Evolutionary conservation across 1,140 invertebrate genomes (phyloP), one percentile per base, ranked within the genome.

Genomic region (Condylostylus longicornis): DNA sequence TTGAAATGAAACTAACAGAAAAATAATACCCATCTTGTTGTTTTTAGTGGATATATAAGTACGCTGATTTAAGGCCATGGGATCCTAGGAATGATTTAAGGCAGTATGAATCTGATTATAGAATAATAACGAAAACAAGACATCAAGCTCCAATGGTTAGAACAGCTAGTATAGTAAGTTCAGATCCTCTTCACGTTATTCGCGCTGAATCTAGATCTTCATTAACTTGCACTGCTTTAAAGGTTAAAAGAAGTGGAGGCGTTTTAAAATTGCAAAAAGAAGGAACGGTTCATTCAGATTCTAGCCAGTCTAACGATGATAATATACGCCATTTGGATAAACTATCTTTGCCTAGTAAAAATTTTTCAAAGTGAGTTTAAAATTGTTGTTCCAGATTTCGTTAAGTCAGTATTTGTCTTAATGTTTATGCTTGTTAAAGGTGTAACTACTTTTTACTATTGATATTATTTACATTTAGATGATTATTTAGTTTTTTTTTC

Each of bases 61-160:
- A 80, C 53, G 72, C 74, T 2, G 77, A 80, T 48, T 59, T 75
- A 23, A 62, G 82, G 30, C 82, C 82, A 1, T 88, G 84, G 83
- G 82, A 88, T 65, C 71, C 74, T 2, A 66, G 77, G 38, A 86
- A 85, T 49, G 84, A 88, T 62, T 61, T 86, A 4, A 68, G 77
- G 27, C 82, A 87, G 56, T 89, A 79, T 49, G 84, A 89, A 53
- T 62, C 69, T 38, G 70, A 79, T 41, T 82, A 74, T 50, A 63
- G 73, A 35, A 71, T 84, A 13, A 64, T 71, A 38, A 83, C 80
- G 17, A 74, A 79, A 54, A 83, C 79, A 8, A 68, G 71, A 28
- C 77, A 81, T 54, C 71, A 71, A 44, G 77, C 79, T 30, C 75
- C 78, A 40, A 73, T 78, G 46, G 72, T 75, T 49, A 63, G 72